Conservation (phyloP, 2,113 vertebrate species). For the Ammodytes marinus region DNA sequence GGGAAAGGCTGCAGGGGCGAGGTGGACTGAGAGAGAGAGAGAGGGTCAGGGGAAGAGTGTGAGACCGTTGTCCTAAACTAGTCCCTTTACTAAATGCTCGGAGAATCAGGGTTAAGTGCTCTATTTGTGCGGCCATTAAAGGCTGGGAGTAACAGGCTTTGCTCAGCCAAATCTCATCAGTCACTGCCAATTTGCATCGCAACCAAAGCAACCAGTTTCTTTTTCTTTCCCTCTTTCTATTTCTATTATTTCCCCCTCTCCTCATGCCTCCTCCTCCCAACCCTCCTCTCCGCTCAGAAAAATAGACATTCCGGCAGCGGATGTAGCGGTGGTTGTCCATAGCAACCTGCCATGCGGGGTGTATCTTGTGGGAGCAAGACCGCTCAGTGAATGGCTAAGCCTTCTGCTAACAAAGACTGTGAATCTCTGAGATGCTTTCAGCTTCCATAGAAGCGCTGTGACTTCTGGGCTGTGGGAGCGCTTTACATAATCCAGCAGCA, state of each 20-base stretch:
- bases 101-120: conserved; percentile 78
- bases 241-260: conserved; percentile 49
- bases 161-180: conserved; percentile 71
- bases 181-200: conserved; percentile 76
- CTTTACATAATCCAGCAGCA: conserved; percentile 82
- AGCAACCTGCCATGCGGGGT: conserved; percentile 80
- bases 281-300: conserved; percentile 67
- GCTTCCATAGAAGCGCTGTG: conserved; percentile 71
- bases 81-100: conserved; percentile 63
- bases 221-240: conserved; percentile 35
- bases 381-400: conserved; percentile 77
- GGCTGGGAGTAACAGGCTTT: conserved; percentile 41
- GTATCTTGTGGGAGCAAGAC: conserved; percentile 81
- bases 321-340: conserved; percentile 76
- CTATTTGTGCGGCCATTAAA: conserved; percentile 75
- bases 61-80: conserved; percentile 66
- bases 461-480: conserved; percentile 80
- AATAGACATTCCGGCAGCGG: conserved; percentile 78
- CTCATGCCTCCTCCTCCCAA: conserved; percentile 48
- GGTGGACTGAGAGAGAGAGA: conserved; percentile 36
- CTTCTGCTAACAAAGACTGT: conserved; percentile 77
- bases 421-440: conserved; percentile 78
- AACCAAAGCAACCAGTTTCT: conserved; percentile 46
- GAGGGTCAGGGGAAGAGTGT: conserved; percentile 65
- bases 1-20: conserved; percentile 52